Evolutionary conservation across 2,113 vertebrate genomes (phyloP).

Genomic region (Vulpes ferrilata): DNA sequence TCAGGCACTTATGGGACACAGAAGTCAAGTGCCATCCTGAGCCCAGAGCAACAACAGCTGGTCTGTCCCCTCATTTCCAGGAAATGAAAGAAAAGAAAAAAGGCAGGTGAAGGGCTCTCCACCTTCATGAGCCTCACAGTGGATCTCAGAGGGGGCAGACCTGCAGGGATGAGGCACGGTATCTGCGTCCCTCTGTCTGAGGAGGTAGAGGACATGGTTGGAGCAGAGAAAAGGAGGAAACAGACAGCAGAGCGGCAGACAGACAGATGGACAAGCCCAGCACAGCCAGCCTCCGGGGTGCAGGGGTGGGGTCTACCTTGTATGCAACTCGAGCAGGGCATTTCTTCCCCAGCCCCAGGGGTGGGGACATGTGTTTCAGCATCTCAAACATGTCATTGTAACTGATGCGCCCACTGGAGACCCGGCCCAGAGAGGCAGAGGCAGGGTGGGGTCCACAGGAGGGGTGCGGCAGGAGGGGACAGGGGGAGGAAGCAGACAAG

Average conservation of each 20-base stretch:
- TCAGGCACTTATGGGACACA: not conserved
- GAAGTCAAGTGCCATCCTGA: not conserved
- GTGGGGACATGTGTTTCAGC: constrained; percentile 99
- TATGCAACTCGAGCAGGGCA: constrained; percentile 98
- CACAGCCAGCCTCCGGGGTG: constrained; percentile 67
- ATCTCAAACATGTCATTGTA: constrained; percentile 99
- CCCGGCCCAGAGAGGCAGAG: constrained; percentile 80
- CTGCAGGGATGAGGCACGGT: accelerated
- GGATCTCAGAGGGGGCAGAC: not conserved
- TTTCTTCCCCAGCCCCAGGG: constrained; percentile 99
- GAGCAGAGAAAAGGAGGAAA: constrained; percentile 52
- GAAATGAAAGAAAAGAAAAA: not conserved
- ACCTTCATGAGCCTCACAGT: not conserved
- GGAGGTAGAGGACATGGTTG: constrained; percentile 40
- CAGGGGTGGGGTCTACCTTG: constrained; percentile 94
- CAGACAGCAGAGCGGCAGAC: constrained; percentile 45
- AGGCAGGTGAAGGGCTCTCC: not conserved
- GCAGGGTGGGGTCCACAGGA: constrained; percentile 71
- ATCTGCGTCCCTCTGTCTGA: not conserved
- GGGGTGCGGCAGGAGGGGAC: constrained; percentile 41
- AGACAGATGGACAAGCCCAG: constrained; percentile 65
- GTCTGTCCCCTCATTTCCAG: not conserved
- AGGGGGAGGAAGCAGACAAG: constrained; percentile 86
- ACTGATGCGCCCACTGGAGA: constrained; percentile 97
- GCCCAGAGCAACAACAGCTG: not conserved